Evolutionary conservation across 2,888 invertebrate genomes (phyloP), one percentile per base, ranked within the genome.

Genomic region (Heteromyza rotundicornis): DNA sequence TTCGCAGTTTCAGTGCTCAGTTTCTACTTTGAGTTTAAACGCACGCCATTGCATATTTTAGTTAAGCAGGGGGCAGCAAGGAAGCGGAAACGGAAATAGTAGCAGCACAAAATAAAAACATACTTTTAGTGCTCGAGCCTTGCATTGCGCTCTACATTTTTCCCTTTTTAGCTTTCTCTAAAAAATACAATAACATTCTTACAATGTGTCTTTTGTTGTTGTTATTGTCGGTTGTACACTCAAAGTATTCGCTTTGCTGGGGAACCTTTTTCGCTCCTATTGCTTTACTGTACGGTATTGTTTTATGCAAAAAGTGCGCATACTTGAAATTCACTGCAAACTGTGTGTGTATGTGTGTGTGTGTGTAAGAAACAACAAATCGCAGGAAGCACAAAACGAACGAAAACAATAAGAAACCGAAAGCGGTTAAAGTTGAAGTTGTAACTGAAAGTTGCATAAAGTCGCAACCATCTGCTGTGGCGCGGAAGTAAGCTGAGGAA

Each of bases 71-170:
- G 14, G 2, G 27, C 32, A 16, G 53, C 51, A 40, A n/a, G 56
- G 56, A 60, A 60, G 51, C 51, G 60, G 60, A 56, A 60, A 52
- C 52, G 60, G 60, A 60, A 60, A 40, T 20, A 40, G 47, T 47
- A 14, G 19, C 47, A n/a, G n/a, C 27, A 40, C 10, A n/a, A n/a
- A 40, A n/a, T n/a, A n/a, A 40, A 40, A 40, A 40, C 40, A 14
- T 40, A 40, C 40, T 40, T 40, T 40, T 40, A 40, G 14, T 40
- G 14, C 40, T 40, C 14, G 40, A 40, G 40, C 40, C 12, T 7
- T 14, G 14, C 40, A 3, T 40, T 40, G n/a, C 8, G 14, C 40
- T n/a, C 10, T 27, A 7, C 27, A 7, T 27, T 27, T 10, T 27
- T 27, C 27, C 5, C 27, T 27, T 27, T 27, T 27, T 27, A 27